Base-by-base conservation (phyloP, 2,888 invertebrate species). In the Mythimna loreyi region DNA sequence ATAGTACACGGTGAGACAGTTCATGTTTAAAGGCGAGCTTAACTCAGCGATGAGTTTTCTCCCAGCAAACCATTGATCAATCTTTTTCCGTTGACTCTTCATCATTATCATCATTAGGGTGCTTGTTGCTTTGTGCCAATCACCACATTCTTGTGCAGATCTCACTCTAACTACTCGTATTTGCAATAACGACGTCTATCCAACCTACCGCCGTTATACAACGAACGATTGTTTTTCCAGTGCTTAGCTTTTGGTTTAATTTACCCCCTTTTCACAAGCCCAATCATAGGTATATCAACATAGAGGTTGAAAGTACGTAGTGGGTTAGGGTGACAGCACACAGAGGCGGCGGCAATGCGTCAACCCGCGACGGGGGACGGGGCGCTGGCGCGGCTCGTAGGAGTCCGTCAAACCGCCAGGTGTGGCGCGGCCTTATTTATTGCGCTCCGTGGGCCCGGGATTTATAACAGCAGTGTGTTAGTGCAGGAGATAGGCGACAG, bases 391-490 rank as follows among this genome's bases (percentile, higher is more conserved):
- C 80, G 82, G 72, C 70, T 87, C 90, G 92, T 92, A 91, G 92
- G 92, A 87, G 92, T 92, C 90, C 89, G 90, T 90, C 92, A 90
- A 85, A 76, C 87, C 80, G 88, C 92, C 91, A 91, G 92, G 92
- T 93, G 93, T 91, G 90, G 83, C 85, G 84, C 82, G 78, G 86
- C 90, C 87, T 92, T 91, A 92, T 93, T 93, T 92, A 93, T 91
- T 78, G 85, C 87, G 72, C 84, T 69, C 86, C 87, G 90, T 91
- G 90, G 90, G 89, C 88, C 76, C 65, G 68, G 84, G 91, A 93
- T 93, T 92, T 93, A 92, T 90, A 85, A 82, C 85, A 79, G 77
- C 82, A 72, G 84, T 81, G 77, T 70, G 63, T 57, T 85, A 86
- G 87, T 68, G 40, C 75, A 76, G 66, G 85, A 85, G 86, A 67